These are phyloP conservation scores for Gobio occitaniae DNA, from an alignment of 2,797 vertebrate genomes.

Conservation along the genomic window DNA sequence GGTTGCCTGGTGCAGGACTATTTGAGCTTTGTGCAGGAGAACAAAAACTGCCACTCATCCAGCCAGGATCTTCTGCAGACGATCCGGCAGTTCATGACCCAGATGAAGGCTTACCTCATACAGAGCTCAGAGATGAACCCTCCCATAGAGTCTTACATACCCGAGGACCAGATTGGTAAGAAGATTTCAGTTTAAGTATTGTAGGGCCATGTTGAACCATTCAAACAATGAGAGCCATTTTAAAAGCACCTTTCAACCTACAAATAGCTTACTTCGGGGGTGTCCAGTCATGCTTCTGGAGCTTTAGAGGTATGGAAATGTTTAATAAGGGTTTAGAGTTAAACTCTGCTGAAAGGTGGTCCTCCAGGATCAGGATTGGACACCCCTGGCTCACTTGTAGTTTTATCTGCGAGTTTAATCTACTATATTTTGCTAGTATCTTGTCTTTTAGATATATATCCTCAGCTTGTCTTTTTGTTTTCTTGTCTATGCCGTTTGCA, in stretches of 20 bases:
- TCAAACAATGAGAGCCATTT: not conserved
- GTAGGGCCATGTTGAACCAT: not conserved
- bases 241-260: not conserved
- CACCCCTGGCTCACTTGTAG: not conserved
- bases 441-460: slow-evolving; percentile 10
- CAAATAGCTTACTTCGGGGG: not conserved
- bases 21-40: slow-evolving; percentile 90
- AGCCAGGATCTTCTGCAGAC: slow-evolving; percentile 91
- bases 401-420: not conserved
- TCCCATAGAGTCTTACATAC: slow-evolving; percentile 93
- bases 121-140: slow-evolving; percentile 95
- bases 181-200: not conserved
- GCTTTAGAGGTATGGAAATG: not conserved
- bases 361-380: not conserved
- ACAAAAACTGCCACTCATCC: slow-evolving; percentile 74
- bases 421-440: not conserved
- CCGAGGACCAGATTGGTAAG: slow-evolving; percentile 86
- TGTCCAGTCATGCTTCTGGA: not conserved
- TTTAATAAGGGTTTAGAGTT: not conserved
- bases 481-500: not conserved
- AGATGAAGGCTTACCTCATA: slow-evolving; percentile 94
- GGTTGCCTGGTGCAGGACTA: slow-evolving; percentile 94
- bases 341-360: not conserved
- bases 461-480: slow-evolving; percentile 8
- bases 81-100: slow-evolving; percentile 95